A percentile compares a stretch with the other conserved stretches of the same genome.
These are phyloP conservation scores for Caenorhabditis doughertyi DNA, from an alignment of 2,888 invertebrate genomes.

Conservation along the genomic window DNA sequence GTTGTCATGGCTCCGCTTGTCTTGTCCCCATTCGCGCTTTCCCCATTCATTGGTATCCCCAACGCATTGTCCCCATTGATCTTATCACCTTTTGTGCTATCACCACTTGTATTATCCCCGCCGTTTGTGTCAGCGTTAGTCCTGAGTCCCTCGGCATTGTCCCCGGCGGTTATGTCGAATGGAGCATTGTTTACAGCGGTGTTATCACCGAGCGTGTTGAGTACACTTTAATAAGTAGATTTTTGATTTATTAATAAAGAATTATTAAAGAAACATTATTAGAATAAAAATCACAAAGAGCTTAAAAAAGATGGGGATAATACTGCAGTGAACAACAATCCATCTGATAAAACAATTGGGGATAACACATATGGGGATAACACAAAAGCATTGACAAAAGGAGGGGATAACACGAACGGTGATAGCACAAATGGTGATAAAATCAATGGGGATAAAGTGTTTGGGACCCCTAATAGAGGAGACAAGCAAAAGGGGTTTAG, in stretches of 20 bases:
- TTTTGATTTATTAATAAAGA: background rate
- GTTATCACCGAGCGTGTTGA: constrained; percentile 67
- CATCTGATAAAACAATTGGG: constrained; percentile 67
- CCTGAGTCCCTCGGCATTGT: constrained; percentile 65
- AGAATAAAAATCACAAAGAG: background rate
- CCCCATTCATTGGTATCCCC: constrained; percentile 64
- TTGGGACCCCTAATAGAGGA: constrained; percentile 59
- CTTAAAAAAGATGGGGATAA: constrained; percentile 62
- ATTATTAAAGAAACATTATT: background rate
- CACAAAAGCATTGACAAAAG: constrained; percentile 65
- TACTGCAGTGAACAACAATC: constrained; percentile 64
- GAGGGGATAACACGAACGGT: constrained; percentile 69
- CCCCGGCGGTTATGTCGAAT: constrained; percentile 67
- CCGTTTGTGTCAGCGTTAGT: constrained; percentile 61
- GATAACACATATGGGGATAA: constrained; percentile 69
- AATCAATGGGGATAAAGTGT: constrained; percentile 62
- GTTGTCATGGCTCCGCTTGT: constrained; percentile 64
- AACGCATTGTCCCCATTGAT: constrained; percentile 63
- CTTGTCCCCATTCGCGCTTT: constrained; percentile 66
- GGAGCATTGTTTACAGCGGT: constrained; percentile 65
- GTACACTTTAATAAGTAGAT: constrained; percentile 26
- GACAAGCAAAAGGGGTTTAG: constrained; percentile 69
- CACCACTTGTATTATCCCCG: constrained; percentile 68
- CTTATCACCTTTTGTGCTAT: constrained; percentile 69
- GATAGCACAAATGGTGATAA: constrained; percentile 69